Conservation (phyloP, 2,113 vertebrate species). For the Upupa epops region DNA sequence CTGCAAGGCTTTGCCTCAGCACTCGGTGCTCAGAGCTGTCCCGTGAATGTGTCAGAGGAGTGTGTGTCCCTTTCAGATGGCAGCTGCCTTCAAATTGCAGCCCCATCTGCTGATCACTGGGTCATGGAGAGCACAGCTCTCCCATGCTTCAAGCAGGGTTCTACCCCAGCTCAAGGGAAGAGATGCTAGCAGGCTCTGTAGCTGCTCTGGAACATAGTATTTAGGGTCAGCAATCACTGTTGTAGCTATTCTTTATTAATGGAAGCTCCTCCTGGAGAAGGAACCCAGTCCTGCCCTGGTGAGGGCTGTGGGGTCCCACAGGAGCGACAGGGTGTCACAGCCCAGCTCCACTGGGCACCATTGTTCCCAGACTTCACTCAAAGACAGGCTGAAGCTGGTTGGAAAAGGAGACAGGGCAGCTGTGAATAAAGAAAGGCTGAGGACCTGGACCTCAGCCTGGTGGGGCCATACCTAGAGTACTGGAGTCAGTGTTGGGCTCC, state of each 20-base stretch:
- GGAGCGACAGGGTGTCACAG: neutral
- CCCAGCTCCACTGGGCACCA: neutral
- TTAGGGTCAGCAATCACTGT: neutral
- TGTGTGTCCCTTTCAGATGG: neutral
- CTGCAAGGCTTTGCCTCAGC: neutral
- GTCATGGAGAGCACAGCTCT: neutral
- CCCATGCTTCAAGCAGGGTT: neutral
- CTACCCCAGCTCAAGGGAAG: neutral
- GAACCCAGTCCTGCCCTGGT: neutral
- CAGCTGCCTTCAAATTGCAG: neutral
- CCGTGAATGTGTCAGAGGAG: rapidly evolving
- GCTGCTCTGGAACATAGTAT: neutral
- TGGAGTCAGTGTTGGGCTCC: too few relatives aligned
- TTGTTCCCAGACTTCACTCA: neutral
- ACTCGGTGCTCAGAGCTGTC: neutral
- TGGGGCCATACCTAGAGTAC: too few relatives aligned
- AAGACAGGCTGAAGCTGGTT: neutral
- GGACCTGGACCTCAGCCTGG: too few relatives aligned
- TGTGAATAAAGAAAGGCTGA: neutral
- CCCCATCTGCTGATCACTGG: neutral
- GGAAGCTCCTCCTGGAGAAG: neutral
- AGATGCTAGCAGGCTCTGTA: neutral
- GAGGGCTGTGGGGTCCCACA: neutral
- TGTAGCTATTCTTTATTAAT: neutral
- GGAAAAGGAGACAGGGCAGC: neutral